Conservation (phyloP, 2,797 vertebrate species). For the Silurus aristotelis region DNA sequence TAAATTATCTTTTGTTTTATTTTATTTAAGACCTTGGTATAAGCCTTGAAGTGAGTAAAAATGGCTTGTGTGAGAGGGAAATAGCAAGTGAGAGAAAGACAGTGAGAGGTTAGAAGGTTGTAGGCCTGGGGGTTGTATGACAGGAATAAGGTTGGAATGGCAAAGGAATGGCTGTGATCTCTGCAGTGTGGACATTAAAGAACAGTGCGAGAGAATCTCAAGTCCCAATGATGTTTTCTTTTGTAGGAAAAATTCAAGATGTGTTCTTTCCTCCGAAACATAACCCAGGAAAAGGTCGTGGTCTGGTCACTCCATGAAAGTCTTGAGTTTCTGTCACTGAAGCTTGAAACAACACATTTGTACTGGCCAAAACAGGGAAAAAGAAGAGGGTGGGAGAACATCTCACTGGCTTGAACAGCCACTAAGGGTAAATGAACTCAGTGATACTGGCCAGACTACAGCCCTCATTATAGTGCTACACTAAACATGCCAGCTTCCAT, state of each 20-base stretch:
- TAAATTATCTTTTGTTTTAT: conserved; percentile 75
- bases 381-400: conserved; percentile 39
- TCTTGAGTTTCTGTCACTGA: conserved; percentile 69
- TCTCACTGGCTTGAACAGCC: conserved; percentile 36
- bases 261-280: conserved; percentile 72
- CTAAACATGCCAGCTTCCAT: conserved; percentile 40
- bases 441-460: conserved; percentile 45
- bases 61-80: conserved; percentile 67
- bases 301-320: conserved; percentile 72
- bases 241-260: conserved; percentile 75
- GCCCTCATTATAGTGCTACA: conserved; percentile 34
- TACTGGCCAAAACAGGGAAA: conserved; percentile 39
- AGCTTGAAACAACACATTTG: conserved; percentile 67
- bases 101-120: conserved; percentile 33
- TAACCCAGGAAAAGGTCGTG: conserved; percentile 69
- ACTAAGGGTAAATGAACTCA: conserved; percentile 54
- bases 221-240: conserved; percentile 74
- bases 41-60: conserved; percentile 72
- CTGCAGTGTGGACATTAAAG: conserved; percentile 34
- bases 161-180: conserved; percentile 40
- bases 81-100: conserved; percentile 30
- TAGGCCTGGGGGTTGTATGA: conserved; percentile 38
- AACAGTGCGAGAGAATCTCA: conserved; percentile 72
- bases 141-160: conserved; percentile 35
- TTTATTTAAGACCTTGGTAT: conserved; percentile 72